Conservation (phyloP, 2,888 invertebrate genomes). For the Andrena minutula region DNA sequence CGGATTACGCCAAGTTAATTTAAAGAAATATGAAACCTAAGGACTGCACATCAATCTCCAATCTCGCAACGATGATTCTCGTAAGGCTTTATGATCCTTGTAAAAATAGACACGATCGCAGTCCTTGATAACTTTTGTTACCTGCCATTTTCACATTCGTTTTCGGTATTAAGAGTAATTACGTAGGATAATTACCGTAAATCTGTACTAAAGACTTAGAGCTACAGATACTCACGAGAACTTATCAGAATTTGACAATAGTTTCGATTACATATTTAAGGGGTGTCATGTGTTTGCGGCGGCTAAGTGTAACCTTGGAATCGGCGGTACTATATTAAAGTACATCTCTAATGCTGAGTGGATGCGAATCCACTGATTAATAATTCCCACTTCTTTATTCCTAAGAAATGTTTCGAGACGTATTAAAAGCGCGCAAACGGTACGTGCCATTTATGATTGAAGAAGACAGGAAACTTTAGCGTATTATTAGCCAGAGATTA, state of each 20-base stretch:
- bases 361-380: conserved; percentile 39
- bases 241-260: conserved; percentile 60
- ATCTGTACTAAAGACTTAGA: conserved; percentile 54
- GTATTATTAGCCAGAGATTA: conserved; percentile 34
- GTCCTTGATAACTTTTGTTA: conserved; percentile 74
- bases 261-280: conserved; percentile 57
- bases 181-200: conserved; percentile 57
- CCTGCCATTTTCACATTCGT: conserved; percentile 30
- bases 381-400: conserved; percentile 26
- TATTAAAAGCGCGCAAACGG: conserved; percentile 27
- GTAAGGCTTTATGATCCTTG: conserved; percentile 42
- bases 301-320: conserved; percentile 25
- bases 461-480: conserved; percentile 21
- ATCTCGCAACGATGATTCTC: conserved; percentile 31
- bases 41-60: conserved; percentile 9
- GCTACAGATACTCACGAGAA: conserved; percentile 35
- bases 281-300: conserved; percentile 42
- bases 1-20: conserved; percentile 48
- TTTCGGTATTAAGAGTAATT: conserved; percentile 54
- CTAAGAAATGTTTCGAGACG: conserved; percentile 38
- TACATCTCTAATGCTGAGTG: conserved; percentile 14
- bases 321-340: conserved; percentile 31
- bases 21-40: conserved; percentile 12
- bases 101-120: conserved; percentile 76
- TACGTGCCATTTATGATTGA: conserved; percentile 54